phyloP scores from a whole-genome alignment of 2,113 vertebrate genomes.

The Trichomycterus rosablanca region DNA sequence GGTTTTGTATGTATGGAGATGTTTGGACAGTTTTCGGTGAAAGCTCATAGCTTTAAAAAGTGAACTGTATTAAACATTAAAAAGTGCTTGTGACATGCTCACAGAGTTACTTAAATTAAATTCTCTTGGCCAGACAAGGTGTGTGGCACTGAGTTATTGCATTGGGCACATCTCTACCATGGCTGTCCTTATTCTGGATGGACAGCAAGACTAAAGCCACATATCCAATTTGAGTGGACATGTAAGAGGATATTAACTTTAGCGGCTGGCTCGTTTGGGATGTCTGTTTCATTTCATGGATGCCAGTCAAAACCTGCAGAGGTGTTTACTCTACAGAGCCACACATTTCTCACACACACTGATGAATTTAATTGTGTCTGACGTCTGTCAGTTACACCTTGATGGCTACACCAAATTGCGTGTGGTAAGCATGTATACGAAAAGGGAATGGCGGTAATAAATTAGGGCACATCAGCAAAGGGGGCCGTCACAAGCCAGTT shows the following conservation, averaged over 20 bases:
- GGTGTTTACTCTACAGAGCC: slow-evolving; percentile 32
- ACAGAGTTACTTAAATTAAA: no score
- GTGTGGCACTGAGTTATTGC: no score
- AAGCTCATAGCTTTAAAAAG: no score
- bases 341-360: slow-evolving; percentile 39
- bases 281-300: slow-evolving; percentile 68
- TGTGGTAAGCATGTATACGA: slow-evolving; percentile 32
- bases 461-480: slow-evolving; percentile 42
- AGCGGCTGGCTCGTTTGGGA: slow-evolving; percentile 53
- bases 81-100: no score
- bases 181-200: slow-evolving; percentile 42
- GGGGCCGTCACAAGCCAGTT: slow-evolving; percentile 34
- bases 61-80: no score
- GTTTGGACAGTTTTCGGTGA: no score
- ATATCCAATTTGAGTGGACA: slow-evolving; percentile 53
- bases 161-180: no score
- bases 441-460: slow-evolving; percentile 46
- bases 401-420: slow-evolving; percentile 42
- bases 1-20: no score
- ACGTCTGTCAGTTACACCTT: slow-evolving; percentile 64
- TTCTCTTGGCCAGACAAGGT: no score
- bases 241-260: slow-evolving; percentile 61
- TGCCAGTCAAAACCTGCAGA: slow-evolving; percentile 50
- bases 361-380: slow-evolving; percentile 58
- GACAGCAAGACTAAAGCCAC: slow-evolving; percentile 45